Base-by-base conservation (phyloP, 92 coral and sea anemone species). In the Virgularia gustaviana region DNA sequence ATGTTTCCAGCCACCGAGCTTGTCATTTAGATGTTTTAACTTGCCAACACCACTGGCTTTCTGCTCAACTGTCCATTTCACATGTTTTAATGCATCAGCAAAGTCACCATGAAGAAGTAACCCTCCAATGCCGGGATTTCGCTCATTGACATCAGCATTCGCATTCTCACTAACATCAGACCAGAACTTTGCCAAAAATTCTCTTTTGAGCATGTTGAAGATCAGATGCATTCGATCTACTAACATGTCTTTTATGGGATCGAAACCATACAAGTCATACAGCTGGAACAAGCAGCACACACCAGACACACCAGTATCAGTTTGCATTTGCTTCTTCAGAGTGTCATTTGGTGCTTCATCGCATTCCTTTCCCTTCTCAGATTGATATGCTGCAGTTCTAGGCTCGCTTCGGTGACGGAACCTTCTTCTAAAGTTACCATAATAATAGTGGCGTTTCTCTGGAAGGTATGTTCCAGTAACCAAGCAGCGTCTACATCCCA, bases 391-490 rank as follows among this genome's bases (percentile, higher is more conserved):
- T 47, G 22, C 55, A 47, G 55, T 47, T 15, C 55, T 47, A 3
- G n/a, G 22, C 15, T 19, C 55, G 15, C 20, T 19, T 31, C 41
- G 67, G 45, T 31, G n/a, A 13, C 67, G 37, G 67, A 15, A 31
- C n/a, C 32, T 60, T 37, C 33, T 23, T 29, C 67, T 31, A 20
- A 20, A 60, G 15, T 31, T 41, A 31, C 44, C 15, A 31, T 60
- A 60, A 30, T 60, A 60, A 31, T 60, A 60, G n/a, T 60, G 67
- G 9, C 67, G 67, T 31, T 60, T 60, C 41, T 60, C 67, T 31
- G 45, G 41, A 60, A 33, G 9, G 33, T 60, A 60, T 37, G 42
- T 37, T 3, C 67, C 67, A 60, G 32, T 13, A 7, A 31, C 32
- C 67, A 29, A 60, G 39, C 67, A 60, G 20, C 42, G 28, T 60